These are phyloP conservation scores for Drosophila aff. DNA, from an alignment of 1,140 invertebrate genomes.

Conservation along the genomic window DNA sequence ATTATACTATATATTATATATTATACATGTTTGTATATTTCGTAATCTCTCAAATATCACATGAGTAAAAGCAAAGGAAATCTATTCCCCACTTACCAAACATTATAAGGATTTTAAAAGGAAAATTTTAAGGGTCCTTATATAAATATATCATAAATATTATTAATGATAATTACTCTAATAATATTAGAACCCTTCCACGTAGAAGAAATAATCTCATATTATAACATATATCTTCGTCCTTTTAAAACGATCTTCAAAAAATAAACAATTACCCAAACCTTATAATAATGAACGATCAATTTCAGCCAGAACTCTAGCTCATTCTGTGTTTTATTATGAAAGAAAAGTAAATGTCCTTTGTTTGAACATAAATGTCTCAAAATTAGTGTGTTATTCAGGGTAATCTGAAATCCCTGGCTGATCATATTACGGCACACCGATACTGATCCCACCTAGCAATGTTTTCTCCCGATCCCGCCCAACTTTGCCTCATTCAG, in stretches of 20 bases:
- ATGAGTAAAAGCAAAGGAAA: no score
- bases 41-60: no score
- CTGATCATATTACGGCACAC: slow-evolving; percentile 33
- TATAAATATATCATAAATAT: no score
- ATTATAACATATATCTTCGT: not conserved
- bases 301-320: not conserved
- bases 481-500: slow-evolving; percentile 6
- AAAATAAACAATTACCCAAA: not conserved
- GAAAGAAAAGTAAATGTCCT: not conserved
- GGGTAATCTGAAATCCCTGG: slow-evolving; percentile 23
- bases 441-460: slow-evolving; percentile 15
- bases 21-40: no score
- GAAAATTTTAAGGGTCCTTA: no score
- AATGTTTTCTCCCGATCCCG: slow-evolving; percentile 4
- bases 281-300: not conserved
- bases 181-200: no score
- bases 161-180: no score
- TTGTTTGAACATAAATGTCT: slow-evolving; percentile 15
- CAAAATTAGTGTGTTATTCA: slow-evolving; percentile 27
- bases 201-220: no score
- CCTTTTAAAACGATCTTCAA: not conserved
- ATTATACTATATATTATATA: no score
- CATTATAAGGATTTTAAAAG: no score
- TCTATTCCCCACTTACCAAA: no score
- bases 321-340: not conserved